Conservation (phyloP, 2,113 vertebrate genomes). For the Vidua chalybeata region DNA sequence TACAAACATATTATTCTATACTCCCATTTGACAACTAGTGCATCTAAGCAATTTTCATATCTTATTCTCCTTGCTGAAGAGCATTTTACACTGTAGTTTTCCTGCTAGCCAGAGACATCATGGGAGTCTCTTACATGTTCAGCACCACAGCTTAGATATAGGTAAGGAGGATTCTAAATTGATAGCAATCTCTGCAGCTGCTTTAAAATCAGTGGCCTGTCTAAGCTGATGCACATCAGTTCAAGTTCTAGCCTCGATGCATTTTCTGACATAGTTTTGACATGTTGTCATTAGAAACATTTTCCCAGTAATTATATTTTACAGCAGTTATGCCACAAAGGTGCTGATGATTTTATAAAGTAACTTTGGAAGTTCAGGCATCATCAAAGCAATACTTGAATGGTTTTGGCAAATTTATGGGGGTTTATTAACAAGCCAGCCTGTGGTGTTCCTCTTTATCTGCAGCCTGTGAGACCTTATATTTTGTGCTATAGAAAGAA, state of each 20-base stretch:
- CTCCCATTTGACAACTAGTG: not conserved
- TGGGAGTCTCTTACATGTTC: not conserved
- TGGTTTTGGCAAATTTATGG: not conserved
- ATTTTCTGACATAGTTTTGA: not conserved
- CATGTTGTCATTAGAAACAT: not conserved
- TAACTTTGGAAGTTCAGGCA: not conserved
- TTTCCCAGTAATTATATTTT: constrained; percentile 12
- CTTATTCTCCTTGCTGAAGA: not conserved
- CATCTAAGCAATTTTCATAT: not conserved
- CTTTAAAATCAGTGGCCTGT: not conserved
- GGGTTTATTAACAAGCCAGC: not conserved
- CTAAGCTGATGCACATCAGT: not conserved
- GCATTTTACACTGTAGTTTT: not conserved
- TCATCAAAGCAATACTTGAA: not conserved
- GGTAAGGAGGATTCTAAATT: not conserved
- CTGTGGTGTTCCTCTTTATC: not conserved
- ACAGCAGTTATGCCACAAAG: not conserved
- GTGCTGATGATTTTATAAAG: not conserved
- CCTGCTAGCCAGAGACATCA: not conserved
- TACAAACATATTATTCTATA: not conserved
- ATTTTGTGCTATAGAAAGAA: not conserved
- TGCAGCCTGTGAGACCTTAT: not conserved
- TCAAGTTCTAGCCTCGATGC: not conserved
- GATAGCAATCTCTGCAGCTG: not conserved
- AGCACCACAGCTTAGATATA: not conserved